phyloP scores from a whole-genome alignment of 2,113 vertebrate species.

The Grammomys dolichurus region DNA sequence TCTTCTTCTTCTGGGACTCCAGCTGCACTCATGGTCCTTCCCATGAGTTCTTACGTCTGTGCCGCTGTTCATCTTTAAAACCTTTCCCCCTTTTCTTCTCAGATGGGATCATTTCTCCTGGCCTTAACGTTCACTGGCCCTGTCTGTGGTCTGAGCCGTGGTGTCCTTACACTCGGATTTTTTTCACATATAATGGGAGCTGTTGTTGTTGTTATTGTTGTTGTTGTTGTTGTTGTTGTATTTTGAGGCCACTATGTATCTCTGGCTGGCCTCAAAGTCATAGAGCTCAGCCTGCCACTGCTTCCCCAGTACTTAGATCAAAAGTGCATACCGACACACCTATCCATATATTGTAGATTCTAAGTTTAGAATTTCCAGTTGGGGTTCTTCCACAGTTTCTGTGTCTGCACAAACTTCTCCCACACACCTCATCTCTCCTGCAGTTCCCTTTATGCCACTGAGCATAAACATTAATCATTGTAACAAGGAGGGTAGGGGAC shows the following conservation, averaged over 20 bases:
- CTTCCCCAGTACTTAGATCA: neutral
- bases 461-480: neutral
- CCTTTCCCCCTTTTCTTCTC: neutral
- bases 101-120: neutral
- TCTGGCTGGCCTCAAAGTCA: neutral
- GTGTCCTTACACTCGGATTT: neutral
- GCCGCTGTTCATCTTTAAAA: neutral
- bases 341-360: neutral
- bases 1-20: neutral
- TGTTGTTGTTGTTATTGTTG: neutral
- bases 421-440: neutral
- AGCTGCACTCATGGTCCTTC: neutral
- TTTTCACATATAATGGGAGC: neutral
- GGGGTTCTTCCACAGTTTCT: conserved; percentile 9
- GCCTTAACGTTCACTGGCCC: neutral
- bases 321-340: neutral
- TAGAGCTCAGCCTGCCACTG: neutral
- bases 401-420: neutral
- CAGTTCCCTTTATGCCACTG: neutral
- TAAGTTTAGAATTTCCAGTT: neutral
- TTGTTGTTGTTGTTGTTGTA: neutral
- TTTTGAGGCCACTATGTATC: neutral
- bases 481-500: neutral
- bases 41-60: neutral
- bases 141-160: neutral